phyloP scores from a whole-genome alignment of 1,140 invertebrate genomes.

The Drosophila nigrodunni region DNA sequence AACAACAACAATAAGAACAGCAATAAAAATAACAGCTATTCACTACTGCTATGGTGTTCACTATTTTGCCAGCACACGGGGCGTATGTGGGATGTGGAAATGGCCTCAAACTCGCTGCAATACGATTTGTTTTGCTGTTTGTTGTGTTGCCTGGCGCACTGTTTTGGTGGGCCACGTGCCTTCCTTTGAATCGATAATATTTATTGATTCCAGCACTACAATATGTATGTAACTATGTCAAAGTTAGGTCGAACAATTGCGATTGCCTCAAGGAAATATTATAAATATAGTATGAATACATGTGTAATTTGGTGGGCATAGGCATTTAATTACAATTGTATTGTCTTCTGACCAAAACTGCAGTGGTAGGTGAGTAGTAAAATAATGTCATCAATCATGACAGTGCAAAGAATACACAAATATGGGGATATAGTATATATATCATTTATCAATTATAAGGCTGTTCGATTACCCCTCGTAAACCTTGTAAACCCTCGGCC shows the following conservation, averaged over 20 bases:
- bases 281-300: neutral
- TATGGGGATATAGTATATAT: neutral
- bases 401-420: constrained; percentile 27
- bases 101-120: constrained; percentile 24
- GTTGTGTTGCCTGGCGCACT: constrained; percentile 36
- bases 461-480: neutral
- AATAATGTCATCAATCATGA: constrained; percentile 64
- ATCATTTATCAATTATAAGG: constrained; percentile 41
- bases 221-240: constrained; percentile 65
- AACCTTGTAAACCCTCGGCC: neutral
- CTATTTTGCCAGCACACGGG: constrained; percentile 18
- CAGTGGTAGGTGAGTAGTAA: constrained; percentile 15
- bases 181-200: constrained; percentile 69
- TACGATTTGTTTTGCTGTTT: constrained; percentile 36
- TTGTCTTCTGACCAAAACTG: constrained; percentile 22
- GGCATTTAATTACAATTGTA: constrained; percentile 72
- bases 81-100: constrained; percentile 55
- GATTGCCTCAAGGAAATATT: constrained; percentile 15
- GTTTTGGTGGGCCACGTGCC: constrained; percentile 35
- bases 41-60: constrained; percentile 6
- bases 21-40: too few relatives aligned
- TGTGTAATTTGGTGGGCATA: neutral
- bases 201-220: constrained; percentile 61
- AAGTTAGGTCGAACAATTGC: constrained; percentile 72
- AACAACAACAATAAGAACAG: too few relatives aligned